phyloP scores from a whole-genome alignment of 2,113 vertebrate species.

The Sprattus sprattus region DNA sequence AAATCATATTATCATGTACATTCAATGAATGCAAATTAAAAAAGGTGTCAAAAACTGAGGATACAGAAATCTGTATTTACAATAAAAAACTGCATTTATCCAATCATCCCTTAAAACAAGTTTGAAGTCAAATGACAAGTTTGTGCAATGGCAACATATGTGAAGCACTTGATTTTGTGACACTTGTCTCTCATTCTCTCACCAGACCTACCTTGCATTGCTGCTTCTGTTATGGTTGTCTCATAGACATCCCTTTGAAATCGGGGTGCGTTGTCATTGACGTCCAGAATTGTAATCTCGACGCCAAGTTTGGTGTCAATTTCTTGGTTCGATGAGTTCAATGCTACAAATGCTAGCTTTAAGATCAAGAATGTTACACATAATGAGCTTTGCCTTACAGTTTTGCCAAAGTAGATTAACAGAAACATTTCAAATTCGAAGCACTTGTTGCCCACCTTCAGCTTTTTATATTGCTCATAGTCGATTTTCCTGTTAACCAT shows the following conservation, averaged over 20 bases:
- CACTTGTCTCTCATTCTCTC: neutral
- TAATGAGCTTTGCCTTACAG: neutral
- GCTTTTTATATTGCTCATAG: slow-evolving; percentile 38
- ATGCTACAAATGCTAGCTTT: slow-evolving; percentile 57
- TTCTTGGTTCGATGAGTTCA: slow-evolving; percentile 33
- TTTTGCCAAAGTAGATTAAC: neutral
- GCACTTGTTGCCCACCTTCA: neutral
- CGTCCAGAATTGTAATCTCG: slow-evolving; percentile 62
- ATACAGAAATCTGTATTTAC: no score
- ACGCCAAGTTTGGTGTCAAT: slow-evolving; percentile 57
- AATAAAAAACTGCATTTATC: no score
- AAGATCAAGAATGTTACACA: neutral
- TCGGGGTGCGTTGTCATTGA: slow-evolving; percentile 67
- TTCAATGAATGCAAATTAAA: neutral
- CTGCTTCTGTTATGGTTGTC: slow-evolving; percentile 42
- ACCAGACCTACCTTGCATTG: slow-evolving; percentile 57
- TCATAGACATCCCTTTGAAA: slow-evolving; percentile 54
- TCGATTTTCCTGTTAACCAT: slow-evolving; percentile 54
- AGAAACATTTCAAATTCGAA: neutral
- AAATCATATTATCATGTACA: neutral
- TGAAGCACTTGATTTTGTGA: neutral
- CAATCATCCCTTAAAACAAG: neutral
- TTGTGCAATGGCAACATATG: neutral
- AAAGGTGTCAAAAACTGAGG: no score
- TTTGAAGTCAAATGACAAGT: neutral